Conservation (phyloP, 2,888 invertebrate species). For the Ophion costatus region DNA sequence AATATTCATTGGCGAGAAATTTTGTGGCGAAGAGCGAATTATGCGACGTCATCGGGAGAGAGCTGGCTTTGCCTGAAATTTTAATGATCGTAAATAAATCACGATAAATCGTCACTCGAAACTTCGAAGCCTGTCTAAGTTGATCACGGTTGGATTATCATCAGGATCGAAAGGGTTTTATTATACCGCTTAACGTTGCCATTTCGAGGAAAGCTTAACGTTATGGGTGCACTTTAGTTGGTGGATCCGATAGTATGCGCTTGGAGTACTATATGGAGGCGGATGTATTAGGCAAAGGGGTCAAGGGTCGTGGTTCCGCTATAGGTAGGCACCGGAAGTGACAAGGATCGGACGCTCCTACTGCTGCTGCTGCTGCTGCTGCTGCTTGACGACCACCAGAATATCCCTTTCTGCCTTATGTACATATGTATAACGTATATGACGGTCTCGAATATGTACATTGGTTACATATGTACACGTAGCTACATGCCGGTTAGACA, state of each 20-base stretch:
- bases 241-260: slow-evolving; percentile 10
- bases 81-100: background rate
- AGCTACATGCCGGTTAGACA: slow-evolving; percentile 21
- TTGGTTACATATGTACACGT: slow-evolving; percentile 19
- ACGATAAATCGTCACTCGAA: background rate
- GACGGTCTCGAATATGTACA: slow-evolving; percentile 11
- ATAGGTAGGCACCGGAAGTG: slow-evolving; percentile 42
- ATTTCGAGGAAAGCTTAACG: slow-evolving; percentile 5
- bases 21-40: background rate
- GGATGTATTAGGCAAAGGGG: slow-evolving; percentile 37
- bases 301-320: slow-evolving; percentile 57
- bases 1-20: background rate
- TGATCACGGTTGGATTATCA: background rate
- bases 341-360: slow-evolving; percentile 48
- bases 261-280: background rate
- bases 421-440: slow-evolving; percentile 21
- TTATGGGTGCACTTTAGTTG: slow-evolving; percentile 30
- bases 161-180: slow-evolving; percentile 11
- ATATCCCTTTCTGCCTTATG: slow-evolving; percentile 23
- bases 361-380: background rate
- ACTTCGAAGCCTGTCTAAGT: background rate
- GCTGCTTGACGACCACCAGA: slow-evolving; percentile 41
- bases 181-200: slow-evolving; percentile 10
- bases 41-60: background rate
- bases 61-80: background rate